Conservation (phyloP, 2,113 vertebrate species). For the Girardinichthys multiradiatus region DNA sequence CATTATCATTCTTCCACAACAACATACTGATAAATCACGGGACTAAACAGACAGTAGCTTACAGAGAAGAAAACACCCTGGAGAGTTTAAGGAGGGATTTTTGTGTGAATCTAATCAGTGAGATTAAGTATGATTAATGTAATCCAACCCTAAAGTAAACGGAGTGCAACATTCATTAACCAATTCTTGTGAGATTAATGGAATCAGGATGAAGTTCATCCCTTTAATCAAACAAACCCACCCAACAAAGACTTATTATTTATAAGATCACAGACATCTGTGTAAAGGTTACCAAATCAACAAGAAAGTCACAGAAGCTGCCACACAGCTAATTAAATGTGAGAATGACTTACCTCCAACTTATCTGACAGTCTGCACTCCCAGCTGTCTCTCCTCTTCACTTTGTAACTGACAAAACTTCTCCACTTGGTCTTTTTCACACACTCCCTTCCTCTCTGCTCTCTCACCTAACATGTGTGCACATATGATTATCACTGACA, state of each 20-base stretch:
- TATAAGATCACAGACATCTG: slow-evolving; percentile 33
- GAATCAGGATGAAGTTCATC: slow-evolving; percentile 27
- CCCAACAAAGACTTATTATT: slow-evolving; percentile 17
- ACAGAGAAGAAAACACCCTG: background rate
- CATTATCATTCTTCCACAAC: slow-evolving; percentile 32
- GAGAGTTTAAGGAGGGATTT: background rate
- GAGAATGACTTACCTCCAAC: slow-evolving; percentile 61
- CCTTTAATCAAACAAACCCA: slow-evolving; percentile 39
- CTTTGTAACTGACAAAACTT: slow-evolving; percentile 65
- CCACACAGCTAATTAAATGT: background rate
- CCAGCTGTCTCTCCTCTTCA: slow-evolving; percentile 26
- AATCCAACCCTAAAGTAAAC: slow-evolving; percentile 40
- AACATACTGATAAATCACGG: background rate
- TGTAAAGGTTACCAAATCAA: slow-evolving; percentile 1
- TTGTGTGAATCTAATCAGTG: background rate
- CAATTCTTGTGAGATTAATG: slow-evolving; percentile 40
- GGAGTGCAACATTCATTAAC: slow-evolving; percentile 22
- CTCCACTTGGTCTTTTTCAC: slow-evolving; percentile 46
- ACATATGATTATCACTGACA: slow-evolving; percentile 19
- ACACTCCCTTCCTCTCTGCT: slow-evolving; percentile 14
- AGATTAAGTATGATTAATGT: slow-evolving; percentile 41
- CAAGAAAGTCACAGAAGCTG: background rate
- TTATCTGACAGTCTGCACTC: slow-evolving; percentile 38
- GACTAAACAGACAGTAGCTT: background rate
- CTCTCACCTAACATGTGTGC: slow-evolving; percentile 21